Percentiles rank a stretch among this genome's conserved stretches.
These are phyloP conservation scores for Ceratotherium simum DNA, from an alignment of 2,113 vertebrate genomes.

Conservation along the genomic window DNA sequence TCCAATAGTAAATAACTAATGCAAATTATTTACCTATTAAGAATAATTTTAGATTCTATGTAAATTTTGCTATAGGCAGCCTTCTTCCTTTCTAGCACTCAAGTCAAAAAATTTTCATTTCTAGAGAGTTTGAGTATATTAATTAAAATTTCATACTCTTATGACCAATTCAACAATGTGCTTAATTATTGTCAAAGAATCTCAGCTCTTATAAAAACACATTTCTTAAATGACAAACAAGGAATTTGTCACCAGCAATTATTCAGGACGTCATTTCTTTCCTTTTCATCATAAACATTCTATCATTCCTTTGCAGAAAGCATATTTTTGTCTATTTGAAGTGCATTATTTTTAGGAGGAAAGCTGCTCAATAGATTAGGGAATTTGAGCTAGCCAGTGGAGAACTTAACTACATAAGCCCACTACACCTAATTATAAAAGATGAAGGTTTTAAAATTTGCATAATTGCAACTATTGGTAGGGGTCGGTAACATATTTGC, in stretches of 20 bases:
- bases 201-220: constrained; percentile 80
- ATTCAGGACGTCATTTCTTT: constrained; percentile 60
- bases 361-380: constrained; percentile 72
- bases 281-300: constrained; percentile 78
- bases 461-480: constrained; percentile 91
- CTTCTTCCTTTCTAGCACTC: constrained; percentile 26
- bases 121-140: constrained; percentile 68
- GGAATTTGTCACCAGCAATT: constrained; percentile 76
- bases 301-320: constrained; percentile 78
- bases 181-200: constrained; percentile 83
- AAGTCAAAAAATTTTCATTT: constrained; percentile 71
- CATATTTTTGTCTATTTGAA: constrained; percentile 81
- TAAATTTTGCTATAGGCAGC: constrained; percentile 44
- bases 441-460: constrained; percentile 90
- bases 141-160: constrained; percentile 82
- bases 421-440: constrained; percentile 90
- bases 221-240: constrained; percentile 84
- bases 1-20: constrained; percentile 70
- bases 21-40: constrained; percentile 71
- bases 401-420: constrained; percentile 85
- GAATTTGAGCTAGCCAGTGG: constrained; percentile 80
- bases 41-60: constrained; percentile 28
- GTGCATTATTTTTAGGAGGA: constrained; percentile 72
- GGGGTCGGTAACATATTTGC: constrained; percentile 92
- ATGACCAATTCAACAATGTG: constrained; percentile 73